Evolutionary conservation across 2,888 invertebrate genomes (phyloP).

Genomic region (Spatulosminthurus flaviceps): DNA sequence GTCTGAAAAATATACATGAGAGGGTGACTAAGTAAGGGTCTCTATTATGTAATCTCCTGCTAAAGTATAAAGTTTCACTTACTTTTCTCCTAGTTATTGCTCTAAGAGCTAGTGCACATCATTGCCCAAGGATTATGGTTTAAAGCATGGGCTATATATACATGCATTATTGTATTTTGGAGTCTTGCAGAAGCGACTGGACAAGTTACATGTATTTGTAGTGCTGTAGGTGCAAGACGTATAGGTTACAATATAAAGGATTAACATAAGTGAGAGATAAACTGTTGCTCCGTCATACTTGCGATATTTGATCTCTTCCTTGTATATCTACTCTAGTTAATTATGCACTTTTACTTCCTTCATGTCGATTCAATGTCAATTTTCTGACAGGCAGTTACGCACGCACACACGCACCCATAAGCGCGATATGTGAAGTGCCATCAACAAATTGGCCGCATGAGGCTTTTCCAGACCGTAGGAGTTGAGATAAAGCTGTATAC

Average conservation of each 20-base stretch:
- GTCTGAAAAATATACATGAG: no score
- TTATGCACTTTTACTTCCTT: conserved; percentile 30
- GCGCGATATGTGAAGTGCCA: not conserved
- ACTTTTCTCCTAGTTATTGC: no score
- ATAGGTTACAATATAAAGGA: not conserved
- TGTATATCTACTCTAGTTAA: not conserved
- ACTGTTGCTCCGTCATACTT: not conserved
- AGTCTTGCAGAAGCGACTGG: no score
- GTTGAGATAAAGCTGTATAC: not conserved
- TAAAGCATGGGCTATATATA: no score
- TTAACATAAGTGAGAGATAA: not conserved
- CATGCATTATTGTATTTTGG: no score
- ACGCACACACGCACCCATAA: conserved; percentile 8
- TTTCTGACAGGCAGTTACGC: conserved; percentile 9
- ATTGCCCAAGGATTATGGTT: no score
- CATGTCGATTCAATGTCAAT: conserved; percentile 23
- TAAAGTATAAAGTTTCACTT: no score
- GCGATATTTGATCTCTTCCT: conserved; percentile 16
- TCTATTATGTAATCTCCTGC: no score
- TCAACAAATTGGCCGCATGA: not conserved
- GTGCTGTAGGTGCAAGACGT: not conserved
- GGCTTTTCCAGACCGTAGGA: not conserved
- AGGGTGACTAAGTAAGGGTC: no score
- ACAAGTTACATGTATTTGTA: not conserved
- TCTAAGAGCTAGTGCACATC: no score